These are phyloP conservation scores for Crotalus horridus DNA, from an alignment of 2,113 vertebrate genomes.

Conservation along the genomic window DNA sequence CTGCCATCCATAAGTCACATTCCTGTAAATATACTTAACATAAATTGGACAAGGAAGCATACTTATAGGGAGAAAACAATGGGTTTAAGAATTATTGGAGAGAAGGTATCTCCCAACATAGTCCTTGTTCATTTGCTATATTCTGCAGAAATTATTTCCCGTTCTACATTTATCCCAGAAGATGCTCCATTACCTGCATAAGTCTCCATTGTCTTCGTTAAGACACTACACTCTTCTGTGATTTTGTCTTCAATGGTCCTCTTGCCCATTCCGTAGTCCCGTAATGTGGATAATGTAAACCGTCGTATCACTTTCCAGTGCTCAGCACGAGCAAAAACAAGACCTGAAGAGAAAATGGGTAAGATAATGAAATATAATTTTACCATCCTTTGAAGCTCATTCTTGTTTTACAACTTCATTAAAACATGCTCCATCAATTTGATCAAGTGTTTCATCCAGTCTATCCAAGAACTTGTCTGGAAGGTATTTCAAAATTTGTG, in stretches of 20 bases:
- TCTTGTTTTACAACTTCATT: too few relatives aligned
- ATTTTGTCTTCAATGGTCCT: constrained; percentile 46
- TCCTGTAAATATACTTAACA: not conserved
- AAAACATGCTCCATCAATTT: too few relatives aligned
- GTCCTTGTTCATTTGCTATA: not conserved
- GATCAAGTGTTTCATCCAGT: too few relatives aligned
- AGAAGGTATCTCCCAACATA: not conserved
- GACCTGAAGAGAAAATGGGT: constrained; percentile 29
- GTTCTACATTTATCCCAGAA: not conserved
- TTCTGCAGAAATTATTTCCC: not conserved
- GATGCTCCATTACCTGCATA: not conserved
- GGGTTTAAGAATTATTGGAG: not conserved
- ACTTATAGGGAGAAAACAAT: not conserved
- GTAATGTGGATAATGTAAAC: constrained; percentile 49
- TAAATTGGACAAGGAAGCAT: not conserved
- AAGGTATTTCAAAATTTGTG: too few relatives aligned
- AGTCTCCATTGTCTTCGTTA: constrained; percentile 37
- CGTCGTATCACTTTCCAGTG: constrained; percentile 54
- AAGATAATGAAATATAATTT: not conserved
- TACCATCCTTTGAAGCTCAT: not conserved
- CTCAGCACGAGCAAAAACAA: constrained; percentile 48
- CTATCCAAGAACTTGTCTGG: too few relatives aligned
- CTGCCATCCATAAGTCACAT: too few relatives aligned
- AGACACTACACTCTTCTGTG: constrained; percentile 37
- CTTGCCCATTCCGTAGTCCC: constrained; percentile 53